phyloP scores from a whole-genome alignment of 2,797 vertebrate genomes.

The Miichthys miiuy region DNA sequence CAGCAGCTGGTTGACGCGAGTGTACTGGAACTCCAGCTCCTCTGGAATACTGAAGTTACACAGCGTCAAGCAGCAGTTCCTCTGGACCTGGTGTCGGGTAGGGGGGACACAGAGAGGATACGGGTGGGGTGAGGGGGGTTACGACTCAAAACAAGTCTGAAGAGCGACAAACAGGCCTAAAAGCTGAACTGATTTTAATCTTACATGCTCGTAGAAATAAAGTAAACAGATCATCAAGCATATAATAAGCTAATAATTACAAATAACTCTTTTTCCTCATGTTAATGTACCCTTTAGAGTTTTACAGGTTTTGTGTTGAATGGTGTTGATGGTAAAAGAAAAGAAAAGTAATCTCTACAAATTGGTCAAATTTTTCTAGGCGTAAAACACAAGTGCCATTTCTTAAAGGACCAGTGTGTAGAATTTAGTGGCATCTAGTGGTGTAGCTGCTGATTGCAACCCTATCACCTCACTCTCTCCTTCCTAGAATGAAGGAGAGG shows the following conservation, averaged over 20 bases:
- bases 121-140: neutral
- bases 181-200: neutral
- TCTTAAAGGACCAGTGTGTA: too few species aligned
- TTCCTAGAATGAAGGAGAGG: too few species aligned
- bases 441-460: too few species aligned
- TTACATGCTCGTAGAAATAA: too few species aligned
- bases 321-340: too few species aligned
- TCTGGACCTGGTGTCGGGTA: slow-evolving; percentile 88
- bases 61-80: slow-evolving; percentile 97
- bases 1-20: slow-evolving; percentile 93
- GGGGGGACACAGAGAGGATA: neutral
- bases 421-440: too few species aligned
- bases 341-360: neutral
- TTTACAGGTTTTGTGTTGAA: too few species aligned
- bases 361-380: neutral
- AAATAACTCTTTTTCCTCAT: too few species aligned
- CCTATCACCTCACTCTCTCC: too few species aligned
- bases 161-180: neutral
- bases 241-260: too few species aligned
- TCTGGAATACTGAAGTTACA: slow-evolving; percentile 99
- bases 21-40: slow-evolving; percentile 98
- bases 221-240: neutral
- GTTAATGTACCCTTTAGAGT: too few species aligned
- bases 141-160: neutral
- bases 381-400: too few species aligned